Evolutionary conservation across 2,113 vertebrate species (phyloP).

Genomic region (Semicossyphus pulcher): DNA sequence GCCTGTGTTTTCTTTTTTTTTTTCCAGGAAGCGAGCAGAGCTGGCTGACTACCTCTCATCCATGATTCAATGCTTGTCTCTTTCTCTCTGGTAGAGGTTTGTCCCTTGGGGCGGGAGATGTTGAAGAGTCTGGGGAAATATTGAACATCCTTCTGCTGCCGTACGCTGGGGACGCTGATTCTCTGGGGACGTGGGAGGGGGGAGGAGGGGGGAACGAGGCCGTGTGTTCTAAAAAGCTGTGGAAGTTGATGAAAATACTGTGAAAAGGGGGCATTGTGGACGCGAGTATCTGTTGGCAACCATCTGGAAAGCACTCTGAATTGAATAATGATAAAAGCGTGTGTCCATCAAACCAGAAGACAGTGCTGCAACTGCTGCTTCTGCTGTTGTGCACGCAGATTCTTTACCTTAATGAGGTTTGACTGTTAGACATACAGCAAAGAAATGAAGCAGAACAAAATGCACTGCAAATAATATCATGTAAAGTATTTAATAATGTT

Average conservation of each 20-base stretch:
- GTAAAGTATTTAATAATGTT: not conserved
- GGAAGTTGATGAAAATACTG: constrained; percentile 36
- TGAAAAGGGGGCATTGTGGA: constrained; percentile 6
- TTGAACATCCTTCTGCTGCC: constrained; percentile 56
- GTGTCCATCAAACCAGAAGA: constrained; percentile 53
- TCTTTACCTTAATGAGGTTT: constrained; percentile 3
- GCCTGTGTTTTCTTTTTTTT: constrained; percentile 39
- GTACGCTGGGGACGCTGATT: constrained; percentile 23
- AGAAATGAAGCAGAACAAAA: constrained; percentile 1
- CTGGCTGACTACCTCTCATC: constrained; percentile 56
- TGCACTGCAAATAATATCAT: not conserved
- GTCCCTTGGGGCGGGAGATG: constrained; percentile 31
- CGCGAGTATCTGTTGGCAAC: constrained; percentile 48
- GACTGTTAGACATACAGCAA: constrained; percentile 1
- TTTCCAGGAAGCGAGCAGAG: constrained; percentile 37
- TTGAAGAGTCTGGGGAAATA: constrained; percentile 63
- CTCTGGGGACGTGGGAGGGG: constrained; percentile 45
- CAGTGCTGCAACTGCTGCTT: constrained; percentile 17
- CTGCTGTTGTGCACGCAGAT: constrained; percentile 12
- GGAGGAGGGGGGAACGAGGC: constrained; percentile 12
- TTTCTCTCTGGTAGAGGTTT: constrained; percentile 25
- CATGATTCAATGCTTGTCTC: constrained; percentile 59
- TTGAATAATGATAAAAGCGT: constrained; percentile 42
- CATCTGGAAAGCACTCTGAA: constrained; percentile 53
- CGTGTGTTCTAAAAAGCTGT: constrained; percentile 30